Base-by-base conservation (phyloP, 2,888 invertebrate genomes). In the Apamea crenata region DNA sequence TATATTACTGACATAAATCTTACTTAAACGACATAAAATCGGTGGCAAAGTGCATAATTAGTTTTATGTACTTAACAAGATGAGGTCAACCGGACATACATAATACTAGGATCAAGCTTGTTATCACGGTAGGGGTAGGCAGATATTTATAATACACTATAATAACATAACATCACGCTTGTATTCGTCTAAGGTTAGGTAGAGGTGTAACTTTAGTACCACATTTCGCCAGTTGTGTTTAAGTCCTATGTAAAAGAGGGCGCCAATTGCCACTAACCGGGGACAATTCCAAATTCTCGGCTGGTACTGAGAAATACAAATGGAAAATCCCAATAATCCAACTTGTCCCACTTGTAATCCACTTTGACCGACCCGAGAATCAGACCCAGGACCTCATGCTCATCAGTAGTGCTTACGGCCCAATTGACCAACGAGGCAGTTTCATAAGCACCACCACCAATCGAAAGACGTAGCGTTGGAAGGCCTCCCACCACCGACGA, bases 11-110 rank as follows among this genome's bases (percentile, higher is more conserved):
- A 59, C 47, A 32, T 65, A 50, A 47, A 56, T 40, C 25, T 36
- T 53, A 61, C 7, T n/a, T 83, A 67, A 50, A 12, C 12, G 82
- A 50, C n/a, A 50, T n/a, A 21, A 59, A 66, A 82, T 56, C 29
- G 16, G 25, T 75, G 44, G 44, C 53, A 36, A 53, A 44, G 29
- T 63, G 36, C 14, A 16, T 65, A 44, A 21, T 50, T 65, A 18
- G 2, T 40, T 7, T 6, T 40, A 40, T 0, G 0, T 59, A 47
- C 4, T 16, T 63, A 29, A 63, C 44, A 47, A 14, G 12, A 79
- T 72, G 16, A 59, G 82, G 80, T 82, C 59, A 40, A 61, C 50
- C n/a, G 32, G 66, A 29, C 32, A 21, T 50, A n/a, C 14, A 29
- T 40, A 32, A 25, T 32, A n/a, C 40, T 12, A 40, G 40, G 18